Conservation (phyloP, 2,113 vertebrate species). For the Odocoileus hemionus region DNA sequence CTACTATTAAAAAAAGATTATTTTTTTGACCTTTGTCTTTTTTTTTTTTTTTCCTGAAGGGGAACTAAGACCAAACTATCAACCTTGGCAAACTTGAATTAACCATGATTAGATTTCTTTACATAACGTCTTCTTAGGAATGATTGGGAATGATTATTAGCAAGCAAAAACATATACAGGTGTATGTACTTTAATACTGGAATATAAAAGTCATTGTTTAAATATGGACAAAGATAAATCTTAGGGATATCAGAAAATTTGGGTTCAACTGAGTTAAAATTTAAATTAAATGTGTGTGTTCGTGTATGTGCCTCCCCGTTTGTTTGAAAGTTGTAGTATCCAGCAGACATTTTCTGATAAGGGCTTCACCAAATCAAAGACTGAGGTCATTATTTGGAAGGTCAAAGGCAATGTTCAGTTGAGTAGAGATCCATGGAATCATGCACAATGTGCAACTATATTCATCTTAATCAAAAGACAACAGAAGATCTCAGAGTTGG, state of each 20-base stretch:
- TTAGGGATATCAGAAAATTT: not conserved
- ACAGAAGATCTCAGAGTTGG: not conserved
- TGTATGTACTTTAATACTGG: not conserved
- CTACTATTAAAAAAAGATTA: conserved; percentile 41
- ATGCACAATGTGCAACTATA: not conserved
- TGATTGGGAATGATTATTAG: not conserved
- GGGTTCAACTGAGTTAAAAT: not conserved
- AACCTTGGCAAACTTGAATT: not conserved
- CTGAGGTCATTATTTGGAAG: not conserved
- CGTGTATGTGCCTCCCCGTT: not conserved
- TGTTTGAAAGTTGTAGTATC: not conserved
- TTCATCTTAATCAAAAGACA: not conserved
- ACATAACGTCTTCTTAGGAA: not conserved
- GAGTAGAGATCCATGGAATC: not conserved
- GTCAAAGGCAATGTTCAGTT: not conserved
- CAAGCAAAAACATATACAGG: not conserved
- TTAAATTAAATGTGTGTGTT: not conserved
- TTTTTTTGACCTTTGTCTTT: conserved; percentile 53
- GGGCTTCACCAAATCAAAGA: not conserved
- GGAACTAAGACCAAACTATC: not conserved
- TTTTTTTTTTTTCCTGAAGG: not conserved
- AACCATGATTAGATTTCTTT: conserved; percentile 14
- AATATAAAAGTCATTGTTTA: not conserved
- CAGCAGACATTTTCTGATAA: not conserved
- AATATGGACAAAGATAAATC: not conserved